Evolutionary conservation across 2,797 vertebrate species (phyloP).

Genomic region (Phoeniculus purpureus): DNA sequence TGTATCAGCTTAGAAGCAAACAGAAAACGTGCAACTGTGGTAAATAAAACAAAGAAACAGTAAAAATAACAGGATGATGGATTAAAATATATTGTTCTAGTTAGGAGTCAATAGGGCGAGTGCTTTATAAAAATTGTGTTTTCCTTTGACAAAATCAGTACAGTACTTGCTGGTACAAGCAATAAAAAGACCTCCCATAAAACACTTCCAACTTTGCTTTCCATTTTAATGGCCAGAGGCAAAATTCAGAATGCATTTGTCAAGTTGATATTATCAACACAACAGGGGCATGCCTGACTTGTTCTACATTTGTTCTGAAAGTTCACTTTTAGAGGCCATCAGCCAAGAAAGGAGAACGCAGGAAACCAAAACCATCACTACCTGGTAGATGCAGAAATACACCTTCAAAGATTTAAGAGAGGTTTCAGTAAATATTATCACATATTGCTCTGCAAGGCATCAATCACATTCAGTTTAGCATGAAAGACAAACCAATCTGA

Average conservation of each 20-base stretch:
- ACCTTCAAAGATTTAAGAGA: constrained; percentile 2
- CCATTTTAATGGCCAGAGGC: constrained; percentile 60
- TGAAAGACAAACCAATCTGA: background rate
- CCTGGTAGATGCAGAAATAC: background rate
- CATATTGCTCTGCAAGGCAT: constrained; percentile 16
- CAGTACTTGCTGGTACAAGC: constrained; percentile 47
- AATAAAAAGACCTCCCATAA: constrained; percentile 18
- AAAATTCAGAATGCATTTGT: constrained; percentile 68
- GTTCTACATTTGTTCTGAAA: constrained; percentile 44
- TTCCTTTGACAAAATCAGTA: constrained; percentile 63
- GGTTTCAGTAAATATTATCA: constrained; percentile 34
- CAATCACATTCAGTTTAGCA: background rate
- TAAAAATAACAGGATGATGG: constrained; percentile 37
- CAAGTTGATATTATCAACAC: constrained; percentile 53
- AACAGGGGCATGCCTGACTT: constrained; percentile 51
- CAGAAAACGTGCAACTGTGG: background rate
- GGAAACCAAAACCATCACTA: background rate
- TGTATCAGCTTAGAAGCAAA: background rate
- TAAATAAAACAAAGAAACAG: constrained; percentile 47
- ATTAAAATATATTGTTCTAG: constrained; percentile 31
- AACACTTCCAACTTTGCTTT: constrained; percentile 51
- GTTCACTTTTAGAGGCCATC: constrained; percentile 27
- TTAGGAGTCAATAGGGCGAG: constrained; percentile 44
- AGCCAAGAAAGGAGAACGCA: background rate
- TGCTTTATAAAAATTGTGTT: constrained; percentile 48